Conservation (phyloP, 1,140 invertebrate species). For the Macrotrachela quadricornifera region DNA sequence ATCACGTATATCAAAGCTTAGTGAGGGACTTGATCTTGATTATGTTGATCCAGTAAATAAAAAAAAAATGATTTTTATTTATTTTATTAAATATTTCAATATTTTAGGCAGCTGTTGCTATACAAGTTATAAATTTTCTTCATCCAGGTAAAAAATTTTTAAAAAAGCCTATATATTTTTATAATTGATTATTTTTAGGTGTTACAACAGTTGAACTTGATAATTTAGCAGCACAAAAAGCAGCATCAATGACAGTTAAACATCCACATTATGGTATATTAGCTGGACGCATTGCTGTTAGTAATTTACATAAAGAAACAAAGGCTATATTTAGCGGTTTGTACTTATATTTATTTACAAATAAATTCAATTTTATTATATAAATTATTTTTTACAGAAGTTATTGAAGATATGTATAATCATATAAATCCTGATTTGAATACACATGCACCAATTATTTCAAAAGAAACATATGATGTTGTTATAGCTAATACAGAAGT, state of each 20-base stretch:
- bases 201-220: conserved; percentile 89
- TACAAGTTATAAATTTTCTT: background rate
- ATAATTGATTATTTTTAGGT: conserved; percentile 75
- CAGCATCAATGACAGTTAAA: conserved; percentile 77
- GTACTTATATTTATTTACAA: conserved; percentile 3
- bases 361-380: background rate
- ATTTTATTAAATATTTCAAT: too few species aligned
- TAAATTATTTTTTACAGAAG: conserved; percentile 46
- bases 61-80: background rate
- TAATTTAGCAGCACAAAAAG: conserved; percentile 85
- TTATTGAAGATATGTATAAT: conserved; percentile 63
- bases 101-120: too few species aligned
- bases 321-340: conserved; percentile 24
- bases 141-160: conserved; percentile 10
- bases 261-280: conserved; percentile 91
- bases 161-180: conserved; percentile 45
- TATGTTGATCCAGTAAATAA: conserved; percentile 74
- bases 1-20: conserved; percentile 73
- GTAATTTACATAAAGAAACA: conserved; percentile 83
- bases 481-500: conserved; percentile 63
- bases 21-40: conserved; percentile 81
- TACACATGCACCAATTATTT: conserved; percentile 53
- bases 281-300: conserved; percentile 80
- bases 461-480: conserved; percentile 55
- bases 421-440: conserved; percentile 51